Base-by-base conservation (phyloP, 2,113 vertebrate genomes). In the Hymenochirus boettgeri region DNA sequence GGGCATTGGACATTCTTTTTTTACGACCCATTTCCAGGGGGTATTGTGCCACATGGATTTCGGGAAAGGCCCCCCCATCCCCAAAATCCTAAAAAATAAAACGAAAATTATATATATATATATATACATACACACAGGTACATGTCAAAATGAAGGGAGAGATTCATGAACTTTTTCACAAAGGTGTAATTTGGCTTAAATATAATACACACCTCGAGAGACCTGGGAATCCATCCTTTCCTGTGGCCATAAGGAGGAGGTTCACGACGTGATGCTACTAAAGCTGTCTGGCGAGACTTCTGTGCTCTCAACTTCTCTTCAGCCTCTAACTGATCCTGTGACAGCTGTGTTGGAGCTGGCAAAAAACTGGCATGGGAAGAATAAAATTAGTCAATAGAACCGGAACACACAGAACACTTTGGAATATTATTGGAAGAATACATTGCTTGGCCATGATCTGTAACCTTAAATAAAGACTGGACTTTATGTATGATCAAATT, bases 1-100 rank as follows among this genome's bases (percentile, higher is more conserved):
- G 75, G 27, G 96, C 93, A 70, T 99, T 99, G 37, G 92, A 96
- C 29, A 91, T 92, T 77, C 91, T 96, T 80, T 95, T 97, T 83
- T 95, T 96, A 42, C 92, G 83, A 3, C 95, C 95, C 96, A 99
- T 98, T 74, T 99, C 96, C 86, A 94, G 70, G 6, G 96, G 96
- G 79, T 93, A 99, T 57, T 99, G 96, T 65, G 95, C 96, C 83
- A 99, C 91, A 0, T 96, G 94, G 72, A 99, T 93, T 82, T 99
- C 96, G 51, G 96, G 96, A 55, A 99, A 99, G 71, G 96, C 96
- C 26, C 95, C 95, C 17, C 96, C 96, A 94, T 99, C 96, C 79
- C 92, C 92, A 77, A 99, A 98, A 82, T 99, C 96, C 96, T 99
- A 60, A 1, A 70, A 42, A 39, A n/a, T n/a, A n/a, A n/a, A n/a